Percentiles rank a stretch among this genome's conserved stretches.
Conservation (phyloP, 1,140 invertebrate genomes). For the Mya arenaria region DNA sequence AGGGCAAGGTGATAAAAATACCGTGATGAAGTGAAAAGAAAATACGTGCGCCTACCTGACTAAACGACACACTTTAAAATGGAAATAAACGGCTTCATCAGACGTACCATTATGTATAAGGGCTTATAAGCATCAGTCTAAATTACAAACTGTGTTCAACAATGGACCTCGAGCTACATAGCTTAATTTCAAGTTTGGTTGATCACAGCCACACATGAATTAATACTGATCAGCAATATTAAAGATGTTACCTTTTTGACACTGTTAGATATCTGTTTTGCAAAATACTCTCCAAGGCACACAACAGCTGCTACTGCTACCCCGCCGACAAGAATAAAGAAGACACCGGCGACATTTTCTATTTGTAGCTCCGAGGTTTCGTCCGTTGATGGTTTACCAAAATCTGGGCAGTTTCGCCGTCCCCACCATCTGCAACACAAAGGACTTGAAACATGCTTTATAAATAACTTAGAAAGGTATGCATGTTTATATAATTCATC, state of each 20-base stretch:
- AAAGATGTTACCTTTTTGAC: constrained; percentile 50
- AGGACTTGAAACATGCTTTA: no score
- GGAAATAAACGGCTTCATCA: background rate
- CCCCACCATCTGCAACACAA: constrained; percentile 71
- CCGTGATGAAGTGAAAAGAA: no score
- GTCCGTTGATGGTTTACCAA: constrained; percentile 70
- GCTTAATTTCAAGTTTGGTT: background rate
- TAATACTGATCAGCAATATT: background rate
- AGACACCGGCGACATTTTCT: constrained; percentile 98
- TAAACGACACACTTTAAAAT: background rate
- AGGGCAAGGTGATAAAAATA: no score
- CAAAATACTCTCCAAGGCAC: constrained; percentile 71
- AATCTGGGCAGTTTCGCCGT: constrained; percentile 68
- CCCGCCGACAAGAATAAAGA: constrained; percentile 97
- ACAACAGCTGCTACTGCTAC: constrained; percentile 88
- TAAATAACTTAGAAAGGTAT: no score
- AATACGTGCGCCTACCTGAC: no score
- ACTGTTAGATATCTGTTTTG: constrained; percentile 56
- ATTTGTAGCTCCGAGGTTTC: constrained; percentile 87
- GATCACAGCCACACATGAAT: background rate
- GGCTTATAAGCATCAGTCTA: background rate
- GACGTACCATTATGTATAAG: background rate
- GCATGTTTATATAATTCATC: no score
- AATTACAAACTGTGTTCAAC: background rate
- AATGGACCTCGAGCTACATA: no score